Percentiles rank a stretch among this genome's conserved stretches.
These are phyloP conservation scores for Drosophila burlai DNA, from an alignment of 1,140 invertebrate genomes.

Conservation along the genomic window DNA sequence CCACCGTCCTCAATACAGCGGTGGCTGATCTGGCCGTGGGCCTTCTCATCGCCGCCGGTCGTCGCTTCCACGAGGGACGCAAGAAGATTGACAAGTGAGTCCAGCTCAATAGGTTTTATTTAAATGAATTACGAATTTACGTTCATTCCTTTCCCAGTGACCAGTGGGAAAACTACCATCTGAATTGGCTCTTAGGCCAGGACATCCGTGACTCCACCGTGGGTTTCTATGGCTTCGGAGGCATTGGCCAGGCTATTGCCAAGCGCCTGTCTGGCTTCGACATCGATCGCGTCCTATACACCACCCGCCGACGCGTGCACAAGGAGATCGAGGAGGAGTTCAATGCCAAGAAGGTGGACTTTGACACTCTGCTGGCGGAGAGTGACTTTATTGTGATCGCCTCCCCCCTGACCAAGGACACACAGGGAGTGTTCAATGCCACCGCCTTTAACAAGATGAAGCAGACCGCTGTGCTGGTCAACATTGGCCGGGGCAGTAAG, in stretches of 20 bases:
- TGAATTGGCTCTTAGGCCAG: slow-evolving; percentile 95
- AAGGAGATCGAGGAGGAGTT: slow-evolving; percentile 88
- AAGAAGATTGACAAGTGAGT: slow-evolving; percentile 77
- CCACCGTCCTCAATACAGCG: slow-evolving; percentile 95
- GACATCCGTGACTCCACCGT: slow-evolving; percentile 92
- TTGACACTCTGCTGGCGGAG: slow-evolving; percentile 89
- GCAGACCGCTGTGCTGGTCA: slow-evolving; percentile 92
- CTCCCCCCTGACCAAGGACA: slow-evolving; percentile 90
- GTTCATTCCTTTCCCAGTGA: slow-evolving; percentile 86
- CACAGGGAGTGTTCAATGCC: slow-evolving; percentile 91
- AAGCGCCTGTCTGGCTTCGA: slow-evolving; percentile 91
- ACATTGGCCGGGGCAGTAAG: slow-evolving; percentile 91
- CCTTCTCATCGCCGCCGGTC: slow-evolving; percentile 77
- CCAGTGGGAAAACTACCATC: slow-evolving; percentile 94
- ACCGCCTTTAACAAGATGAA: slow-evolving; percentile 94
- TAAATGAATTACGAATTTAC: neutral
- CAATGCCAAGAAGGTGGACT: slow-evolving; percentile 90
- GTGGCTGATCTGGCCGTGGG: slow-evolving; percentile 94
- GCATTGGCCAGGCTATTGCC: slow-evolving; percentile 92
- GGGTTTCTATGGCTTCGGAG: slow-evolving; percentile 94
- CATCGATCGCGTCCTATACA: slow-evolving; percentile 90
- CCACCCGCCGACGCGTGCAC: slow-evolving; percentile 88
- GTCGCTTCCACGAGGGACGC: slow-evolving; percentile 93
- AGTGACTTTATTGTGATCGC: slow-evolving; percentile 93
- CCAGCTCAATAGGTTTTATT: too few species aligned